These are phyloP conservation scores for Acrocephalus scirpaceus DNA, from an alignment of 2,797 vertebrate genomes.

Conservation along the genomic window DNA sequence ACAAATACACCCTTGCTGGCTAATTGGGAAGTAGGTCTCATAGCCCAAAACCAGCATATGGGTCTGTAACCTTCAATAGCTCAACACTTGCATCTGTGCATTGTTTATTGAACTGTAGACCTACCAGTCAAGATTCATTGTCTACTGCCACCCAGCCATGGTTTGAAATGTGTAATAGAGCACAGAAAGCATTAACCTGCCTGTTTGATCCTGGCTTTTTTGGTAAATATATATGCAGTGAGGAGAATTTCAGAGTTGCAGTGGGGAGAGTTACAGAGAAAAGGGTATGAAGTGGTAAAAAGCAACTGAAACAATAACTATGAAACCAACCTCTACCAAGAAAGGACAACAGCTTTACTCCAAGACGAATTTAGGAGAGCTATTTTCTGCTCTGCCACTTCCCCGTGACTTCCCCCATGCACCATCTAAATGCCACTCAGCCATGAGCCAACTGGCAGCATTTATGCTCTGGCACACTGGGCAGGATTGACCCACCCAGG, in stretches of 20 bases:
- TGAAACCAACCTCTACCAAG: neutral
- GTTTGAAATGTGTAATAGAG: neutral
- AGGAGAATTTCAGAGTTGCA: neutral
- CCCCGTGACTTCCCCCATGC: slow-evolving; percentile 28
- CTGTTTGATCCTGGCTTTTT: neutral
- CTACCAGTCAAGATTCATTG: neutral
- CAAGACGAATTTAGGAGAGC: slow-evolving; percentile 19
- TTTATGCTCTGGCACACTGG: neutral
- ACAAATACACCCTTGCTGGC: neutral
- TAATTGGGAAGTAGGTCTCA: neutral
- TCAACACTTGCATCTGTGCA: neutral
- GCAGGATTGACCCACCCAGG: neutral
- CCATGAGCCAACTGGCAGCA: slow-evolving; percentile 17
- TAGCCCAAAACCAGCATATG: neutral
- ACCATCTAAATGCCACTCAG: neutral
- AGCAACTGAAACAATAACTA: neutral
- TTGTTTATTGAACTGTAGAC: neutral
- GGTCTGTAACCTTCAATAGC: neutral
- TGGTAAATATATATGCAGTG: neutral
- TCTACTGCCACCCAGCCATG: neutral
- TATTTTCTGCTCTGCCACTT: slow-evolving; percentile 62
- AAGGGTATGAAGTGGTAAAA: neutral
- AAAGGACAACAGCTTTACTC: slow-evolving; percentile 34
- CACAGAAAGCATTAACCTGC: neutral
- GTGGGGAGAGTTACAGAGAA: neutral